These are phyloP conservation scores for Germaria angustata DNA, from an alignment of 2,888 invertebrate species.

Conservation along the genomic window DNA sequence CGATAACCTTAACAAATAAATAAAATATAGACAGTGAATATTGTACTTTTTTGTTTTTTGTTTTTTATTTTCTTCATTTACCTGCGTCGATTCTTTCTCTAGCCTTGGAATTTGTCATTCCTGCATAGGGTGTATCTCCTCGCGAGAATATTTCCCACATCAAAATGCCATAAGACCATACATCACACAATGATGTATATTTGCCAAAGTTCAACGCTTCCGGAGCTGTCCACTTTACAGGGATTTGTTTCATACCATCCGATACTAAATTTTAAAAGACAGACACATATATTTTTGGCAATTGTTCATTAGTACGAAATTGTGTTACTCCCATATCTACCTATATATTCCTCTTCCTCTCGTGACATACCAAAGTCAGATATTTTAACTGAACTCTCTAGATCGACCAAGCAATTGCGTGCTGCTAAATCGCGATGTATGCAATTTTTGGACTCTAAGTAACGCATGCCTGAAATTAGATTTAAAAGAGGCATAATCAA, in stretches of 20 bases:
- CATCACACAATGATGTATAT: constrained; percentile 96
- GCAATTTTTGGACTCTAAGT: constrained; percentile 96
- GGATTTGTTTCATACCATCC: constrained; percentile 98
- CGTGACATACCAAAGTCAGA: constrained; percentile 99
- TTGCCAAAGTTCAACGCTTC: constrained; percentile 98
- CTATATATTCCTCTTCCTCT: constrained; percentile 96
- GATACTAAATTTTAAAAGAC: constrained; percentile 86
- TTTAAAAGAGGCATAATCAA: not conserved
- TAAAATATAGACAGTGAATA: not conserved
- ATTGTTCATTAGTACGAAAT: too few species aligned
- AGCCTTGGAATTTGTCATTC: constrained; percentile 95
- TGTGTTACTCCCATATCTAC: constrained; percentile 67
- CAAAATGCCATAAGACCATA: constrained; percentile 97
- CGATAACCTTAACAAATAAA: constrained; percentile 86
- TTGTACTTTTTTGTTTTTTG: not conserved
- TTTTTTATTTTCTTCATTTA: constrained; percentile 73
- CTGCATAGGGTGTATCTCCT: constrained; percentile 95
- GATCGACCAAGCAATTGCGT: constrained; percentile 89
- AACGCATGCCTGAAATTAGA: constrained; percentile 86
- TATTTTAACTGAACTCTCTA: constrained; percentile 94
- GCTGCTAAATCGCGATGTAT: constrained; percentile 98
- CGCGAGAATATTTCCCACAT: constrained; percentile 98
- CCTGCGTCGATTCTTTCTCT: constrained; percentile 96
- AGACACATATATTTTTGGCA: not conserved
- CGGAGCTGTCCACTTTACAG: constrained; percentile 99